A percentile compares a stretch with the other conserved stretches of the same genome.
phyloP scores from a whole-genome alignment of 2,113 vertebrate species.

The Oncorhynchus masou region DNA sequence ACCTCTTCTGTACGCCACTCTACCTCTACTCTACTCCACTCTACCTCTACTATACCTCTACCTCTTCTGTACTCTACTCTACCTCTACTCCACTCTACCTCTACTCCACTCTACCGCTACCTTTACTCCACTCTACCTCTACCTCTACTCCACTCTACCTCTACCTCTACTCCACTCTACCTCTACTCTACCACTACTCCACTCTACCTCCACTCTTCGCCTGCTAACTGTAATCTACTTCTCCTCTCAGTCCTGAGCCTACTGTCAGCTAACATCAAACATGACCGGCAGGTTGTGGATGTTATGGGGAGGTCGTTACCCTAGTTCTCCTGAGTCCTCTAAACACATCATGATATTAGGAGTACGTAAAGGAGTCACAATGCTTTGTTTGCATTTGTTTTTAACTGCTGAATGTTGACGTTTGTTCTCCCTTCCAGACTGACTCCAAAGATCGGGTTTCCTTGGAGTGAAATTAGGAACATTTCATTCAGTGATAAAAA shows the following conservation, averaged over 20 bases:
- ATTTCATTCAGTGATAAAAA: conserved; percentile 97
- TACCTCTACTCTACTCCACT: too few species aligned
- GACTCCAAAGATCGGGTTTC: conserved; percentile 95
- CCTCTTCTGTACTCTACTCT: too few species aligned
- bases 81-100: too few species aligned
- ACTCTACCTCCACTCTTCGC: too few species aligned
- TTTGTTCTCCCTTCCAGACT: conserved; percentile 71
- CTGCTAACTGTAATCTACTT: too few species aligned
- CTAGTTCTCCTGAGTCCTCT: conserved; percentile 12
- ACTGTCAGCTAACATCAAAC: conserved; percentile 13
- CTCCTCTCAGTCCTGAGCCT: background rate
- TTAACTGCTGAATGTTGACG: background rate
- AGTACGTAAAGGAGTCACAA: background rate
- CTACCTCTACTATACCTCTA: too few species aligned
- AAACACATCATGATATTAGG: background rate
- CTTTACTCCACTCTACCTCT: too few species aligned
- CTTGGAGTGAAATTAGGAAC: conserved; percentile 97
- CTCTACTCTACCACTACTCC: too few species aligned
- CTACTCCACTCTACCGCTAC: too few species aligned
- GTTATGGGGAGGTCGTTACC: conserved; percentile 47
- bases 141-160: too few species aligned
- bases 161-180: too few species aligned
- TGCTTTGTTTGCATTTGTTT: background rate
- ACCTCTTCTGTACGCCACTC: too few species aligned
- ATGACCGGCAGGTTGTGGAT: conserved; percentile 22